Evolutionary conservation across 1,140 invertebrate species (phyloP).

Genomic region (Gerris buenoi): DNA sequence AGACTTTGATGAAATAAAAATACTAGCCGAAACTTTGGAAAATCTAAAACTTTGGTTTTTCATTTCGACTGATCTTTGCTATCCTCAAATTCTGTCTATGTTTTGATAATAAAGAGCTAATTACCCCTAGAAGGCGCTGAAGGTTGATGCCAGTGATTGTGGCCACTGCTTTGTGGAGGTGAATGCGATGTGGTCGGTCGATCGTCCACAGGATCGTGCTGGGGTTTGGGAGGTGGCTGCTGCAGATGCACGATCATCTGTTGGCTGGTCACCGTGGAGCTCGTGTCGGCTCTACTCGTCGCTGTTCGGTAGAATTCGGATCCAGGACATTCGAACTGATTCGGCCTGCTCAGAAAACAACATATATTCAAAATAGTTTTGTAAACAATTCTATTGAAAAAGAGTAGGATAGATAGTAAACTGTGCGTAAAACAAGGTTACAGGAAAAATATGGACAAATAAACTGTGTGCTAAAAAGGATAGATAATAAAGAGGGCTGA

Average conservation of each 20-base stretch:
- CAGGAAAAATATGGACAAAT: too few species aligned
- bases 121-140: neutral
- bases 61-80: too few species aligned
- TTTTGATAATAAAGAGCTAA: too few species aligned
- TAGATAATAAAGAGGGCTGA: too few species aligned
- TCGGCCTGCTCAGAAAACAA: constrained; percentile 31
- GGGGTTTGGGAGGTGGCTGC: neutral
- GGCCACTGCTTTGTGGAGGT: neutral
- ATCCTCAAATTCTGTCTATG: too few species aligned
- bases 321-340: constrained; percentile 33
- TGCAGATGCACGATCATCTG: neutral
- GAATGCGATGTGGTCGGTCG: neutral
- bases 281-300: constrained; percentile 17
- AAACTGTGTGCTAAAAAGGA: too few species aligned
- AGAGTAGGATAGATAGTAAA: too few species aligned
- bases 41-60: too few species aligned
- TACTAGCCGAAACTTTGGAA: too few species aligned
- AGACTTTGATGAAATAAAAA: too few species aligned
- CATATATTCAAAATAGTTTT: constrained; percentile 11
- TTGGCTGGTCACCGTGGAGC: neutral
- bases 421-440: too few species aligned
- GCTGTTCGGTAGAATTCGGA: constrained; percentile 21
- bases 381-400: too few species aligned
- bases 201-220: neutral
- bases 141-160: neutral